A percentile compares a stretch with the other conserved stretches of the same genome.
Evolutionary conservation across 37 sponge, comb jelly and placozoan genomes (phyloP).

Genomic region (Tethya wilhelma): DNA sequence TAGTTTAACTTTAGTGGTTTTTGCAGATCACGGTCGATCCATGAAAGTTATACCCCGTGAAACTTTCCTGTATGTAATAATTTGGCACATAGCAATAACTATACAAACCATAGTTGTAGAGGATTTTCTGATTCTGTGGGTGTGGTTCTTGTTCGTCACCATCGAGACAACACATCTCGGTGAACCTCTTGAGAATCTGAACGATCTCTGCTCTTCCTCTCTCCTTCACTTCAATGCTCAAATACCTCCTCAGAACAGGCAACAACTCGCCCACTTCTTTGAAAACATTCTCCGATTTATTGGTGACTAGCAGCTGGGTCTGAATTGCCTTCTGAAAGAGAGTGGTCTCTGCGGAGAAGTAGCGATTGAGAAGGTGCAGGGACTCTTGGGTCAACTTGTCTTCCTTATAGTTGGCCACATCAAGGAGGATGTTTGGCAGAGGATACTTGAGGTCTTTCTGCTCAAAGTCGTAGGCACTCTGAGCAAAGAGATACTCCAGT

Average conservation of each 20-base stretch:
- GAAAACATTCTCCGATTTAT: background rate
- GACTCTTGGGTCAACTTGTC: conserved; percentile 51
- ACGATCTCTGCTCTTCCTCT: conserved; percentile 40
- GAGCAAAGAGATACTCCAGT: conserved; percentile 6
- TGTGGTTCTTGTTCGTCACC: conserved; percentile 64
- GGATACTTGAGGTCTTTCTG: background rate
- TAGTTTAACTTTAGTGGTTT: too few species aligned
- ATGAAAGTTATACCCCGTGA: too few species aligned
- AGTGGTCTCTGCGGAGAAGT: conserved; percentile 36
- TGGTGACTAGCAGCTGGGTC: conserved; percentile 34
- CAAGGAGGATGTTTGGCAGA: conserved; percentile 18
- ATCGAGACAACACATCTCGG: conserved; percentile 37
- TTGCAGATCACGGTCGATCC: background rate
- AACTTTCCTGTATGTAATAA: too few species aligned
- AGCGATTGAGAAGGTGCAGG: conserved; percentile 57
- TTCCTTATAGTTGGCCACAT: conserved; percentile 51
- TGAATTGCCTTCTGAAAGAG: conserved; percentile 66
- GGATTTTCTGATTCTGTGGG: conserved; percentile 79
- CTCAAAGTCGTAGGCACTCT: conserved; percentile 31
- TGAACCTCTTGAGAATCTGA: conserved; percentile 12
- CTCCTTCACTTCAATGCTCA: background rate
- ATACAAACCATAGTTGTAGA: conserved; percentile 65
- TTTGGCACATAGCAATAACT: background rate
- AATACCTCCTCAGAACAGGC: background rate
- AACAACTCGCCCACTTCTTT: background rate